These are phyloP conservation scores for Aphyosemion australe DNA, from an alignment of 2,113 vertebrate genomes.

Conservation along the genomic window DNA sequence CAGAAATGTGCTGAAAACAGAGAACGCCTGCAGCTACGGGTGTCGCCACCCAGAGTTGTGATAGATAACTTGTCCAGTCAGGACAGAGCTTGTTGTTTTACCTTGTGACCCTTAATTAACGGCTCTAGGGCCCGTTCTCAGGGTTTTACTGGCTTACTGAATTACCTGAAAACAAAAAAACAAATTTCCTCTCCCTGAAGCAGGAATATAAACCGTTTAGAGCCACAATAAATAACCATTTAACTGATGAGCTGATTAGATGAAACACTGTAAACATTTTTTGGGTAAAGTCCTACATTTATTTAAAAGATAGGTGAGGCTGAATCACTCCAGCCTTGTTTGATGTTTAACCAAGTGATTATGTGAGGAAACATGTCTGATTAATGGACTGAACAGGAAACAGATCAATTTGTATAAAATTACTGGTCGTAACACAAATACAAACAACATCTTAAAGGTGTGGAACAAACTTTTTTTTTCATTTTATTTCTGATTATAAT, in stretches of 20 bases:
- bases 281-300: constrained; percentile 3
- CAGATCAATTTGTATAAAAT: too few species aligned
- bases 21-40: constrained; percentile 40
- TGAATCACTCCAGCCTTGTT: not conserved
- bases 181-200: constrained; percentile 1
- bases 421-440: too few species aligned
- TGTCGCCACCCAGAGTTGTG: constrained; percentile 1
- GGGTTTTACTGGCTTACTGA: constrained; percentile 15
- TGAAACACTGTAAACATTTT: not conserved
- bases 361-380: too few species aligned
- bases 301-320: not conserved
- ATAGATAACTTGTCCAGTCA: constrained; percentile 29
- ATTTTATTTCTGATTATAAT: too few species aligned
- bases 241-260: constrained; percentile 4
- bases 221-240: not conserved
- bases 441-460: too few species aligned
- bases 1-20: constrained; percentile 34
- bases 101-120: constrained; percentile 47
- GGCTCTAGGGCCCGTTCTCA: constrained; percentile 27
- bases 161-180: constrained; percentile 19
- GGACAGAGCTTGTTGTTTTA: constrained; percentile 38
- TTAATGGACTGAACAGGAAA: too few species aligned
- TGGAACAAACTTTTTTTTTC: too few species aligned
- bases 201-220: not conserved
- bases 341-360: too few species aligned